phyloP scores from a whole-genome alignment of 2,888 invertebrate genomes.

The Cyclophora albipunctata region DNA sequence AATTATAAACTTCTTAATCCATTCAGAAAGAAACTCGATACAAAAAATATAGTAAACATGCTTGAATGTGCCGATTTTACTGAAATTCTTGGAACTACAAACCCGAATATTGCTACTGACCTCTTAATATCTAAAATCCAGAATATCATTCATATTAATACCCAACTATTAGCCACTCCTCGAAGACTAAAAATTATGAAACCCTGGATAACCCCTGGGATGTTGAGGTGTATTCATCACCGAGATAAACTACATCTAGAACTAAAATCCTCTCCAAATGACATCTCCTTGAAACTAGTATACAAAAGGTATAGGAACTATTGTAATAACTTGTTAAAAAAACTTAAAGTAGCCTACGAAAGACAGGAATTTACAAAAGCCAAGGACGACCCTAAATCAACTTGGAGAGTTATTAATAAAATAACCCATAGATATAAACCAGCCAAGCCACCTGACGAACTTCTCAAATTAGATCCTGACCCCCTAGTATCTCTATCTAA shows the following conservation, averaged over 20 bases:
- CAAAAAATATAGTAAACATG: no score
- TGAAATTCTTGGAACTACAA: not conserved
- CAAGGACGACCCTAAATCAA: no score
- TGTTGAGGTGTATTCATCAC: conserved; percentile 16
- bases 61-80: not conserved
- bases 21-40: no score
- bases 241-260: conserved; percentile 13
- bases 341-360: conserved; percentile 14
- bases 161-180: not conserved
- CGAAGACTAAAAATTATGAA: conserved; percentile 8
- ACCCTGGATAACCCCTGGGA: conserved; percentile 17
- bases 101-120: not conserved
- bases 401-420: conserved; percentile 10
- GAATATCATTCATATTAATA: not conserved
- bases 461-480: no score
- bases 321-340: conserved; percentile 16
- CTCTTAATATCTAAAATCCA: not conserved
- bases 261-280: conserved; percentile 4
- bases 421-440: conserved; percentile 3
- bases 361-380: conserved; percentile 4
- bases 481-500: no score
- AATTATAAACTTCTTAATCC: no score
- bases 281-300: conserved; percentile 5
- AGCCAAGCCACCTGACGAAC: no score
- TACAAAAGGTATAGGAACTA: conserved; percentile 20